phyloP scores from a whole-genome alignment of 2,888 invertebrate genomes.

The Nomada ferruginata region DNA sequence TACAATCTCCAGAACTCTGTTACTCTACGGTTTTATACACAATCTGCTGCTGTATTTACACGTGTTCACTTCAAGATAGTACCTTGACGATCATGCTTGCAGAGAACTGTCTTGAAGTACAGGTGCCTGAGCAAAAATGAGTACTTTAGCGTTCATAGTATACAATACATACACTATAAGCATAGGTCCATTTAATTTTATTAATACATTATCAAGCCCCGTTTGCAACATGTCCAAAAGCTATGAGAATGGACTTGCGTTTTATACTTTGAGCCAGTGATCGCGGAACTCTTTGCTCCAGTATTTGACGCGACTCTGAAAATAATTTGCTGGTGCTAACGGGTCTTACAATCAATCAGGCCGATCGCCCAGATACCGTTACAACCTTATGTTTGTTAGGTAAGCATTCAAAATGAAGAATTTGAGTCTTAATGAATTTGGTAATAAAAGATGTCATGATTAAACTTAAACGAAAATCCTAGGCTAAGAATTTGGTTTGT shows the following conservation, averaged over 20 bases:
- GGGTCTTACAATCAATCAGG: constrained; percentile 73
- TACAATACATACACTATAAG: constrained; percentile 72
- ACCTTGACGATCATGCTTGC: constrained; percentile 63
- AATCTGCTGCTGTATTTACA: constrained; percentile 71
- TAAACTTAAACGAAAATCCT: constrained; percentile 66
- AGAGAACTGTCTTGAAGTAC: constrained; percentile 71
- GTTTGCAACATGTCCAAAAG: constrained; percentile 68
- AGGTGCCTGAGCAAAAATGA: constrained; percentile 72
- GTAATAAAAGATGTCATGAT: constrained; percentile 52
- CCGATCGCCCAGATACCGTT: constrained; percentile 70
- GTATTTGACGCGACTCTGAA: constrained; percentile 61
- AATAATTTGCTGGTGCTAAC: constrained; percentile 71
- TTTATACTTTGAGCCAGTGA: constrained; percentile 59
- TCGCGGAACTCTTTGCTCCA: constrained; percentile 53
- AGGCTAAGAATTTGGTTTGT: constrained; percentile 78
- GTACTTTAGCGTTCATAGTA: constrained; percentile 75
- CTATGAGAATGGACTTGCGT: constrained; percentile 55
- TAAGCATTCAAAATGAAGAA: constrained; percentile 58
- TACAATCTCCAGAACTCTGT: constrained; percentile 71
- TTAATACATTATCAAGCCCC: constrained; percentile 68
- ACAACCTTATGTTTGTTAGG: constrained; percentile 71
- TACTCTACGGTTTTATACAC: constrained; percentile 71
- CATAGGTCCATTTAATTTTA: constrained; percentile 74
- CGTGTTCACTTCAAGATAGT: constrained; percentile 73
- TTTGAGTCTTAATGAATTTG: constrained; percentile 57